A percentile compares a stretch with the other conserved stretches of the same genome.
Evolutionary conservation across 2,113 vertebrate species (phyloP).

Genomic region (Coreoperca whiteheadi): DNA sequence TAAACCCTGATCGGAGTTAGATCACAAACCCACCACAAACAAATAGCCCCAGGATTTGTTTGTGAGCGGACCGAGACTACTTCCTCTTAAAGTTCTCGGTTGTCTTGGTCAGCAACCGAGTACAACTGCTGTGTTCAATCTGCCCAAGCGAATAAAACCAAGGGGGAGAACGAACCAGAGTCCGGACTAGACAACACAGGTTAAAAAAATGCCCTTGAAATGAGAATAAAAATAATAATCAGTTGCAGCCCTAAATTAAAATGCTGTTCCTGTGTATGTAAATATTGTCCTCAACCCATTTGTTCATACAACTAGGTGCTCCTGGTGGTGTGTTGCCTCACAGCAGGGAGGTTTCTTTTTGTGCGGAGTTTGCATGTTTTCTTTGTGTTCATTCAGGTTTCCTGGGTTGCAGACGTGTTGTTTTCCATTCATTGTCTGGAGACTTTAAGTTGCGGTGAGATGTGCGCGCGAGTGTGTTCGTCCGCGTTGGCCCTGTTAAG

Average conservation of each 20-base stretch:
- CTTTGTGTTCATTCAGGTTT: not conserved
- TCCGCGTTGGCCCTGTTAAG: not conserved
- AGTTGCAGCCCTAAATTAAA: not conserved
- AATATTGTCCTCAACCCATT: not conserved
- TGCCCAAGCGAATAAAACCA: not conserved
- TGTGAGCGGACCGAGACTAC: not conserved
- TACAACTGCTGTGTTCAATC: not conserved
- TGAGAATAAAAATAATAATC: not conserved
- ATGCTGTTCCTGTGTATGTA: not conserved
- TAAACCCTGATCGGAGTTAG: too few relatives aligned
- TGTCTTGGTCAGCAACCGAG: not conserved
- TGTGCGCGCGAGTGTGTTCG: not conserved
- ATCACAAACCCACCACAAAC: too few relatives aligned
- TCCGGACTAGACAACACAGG: not conserved
- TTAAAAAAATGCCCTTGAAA: not conserved
- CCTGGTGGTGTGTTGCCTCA: not conserved
- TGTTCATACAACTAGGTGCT: not conserved
- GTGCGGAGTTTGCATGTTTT: constrained; percentile 7
- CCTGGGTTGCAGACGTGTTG: not conserved
- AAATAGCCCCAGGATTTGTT: not conserved
- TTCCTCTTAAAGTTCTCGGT: not conserved
- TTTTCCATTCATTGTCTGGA: not conserved
- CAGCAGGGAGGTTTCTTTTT: not conserved
- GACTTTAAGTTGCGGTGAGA: constrained; percentile 11
- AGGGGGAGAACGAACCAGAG: too few relatives aligned